A percentile compares a stretch with the other conserved stretches of the same genome.
phyloP scores from a whole-genome alignment of 2,888 invertebrate species.

The Crocallis elinguaria region DNA sequence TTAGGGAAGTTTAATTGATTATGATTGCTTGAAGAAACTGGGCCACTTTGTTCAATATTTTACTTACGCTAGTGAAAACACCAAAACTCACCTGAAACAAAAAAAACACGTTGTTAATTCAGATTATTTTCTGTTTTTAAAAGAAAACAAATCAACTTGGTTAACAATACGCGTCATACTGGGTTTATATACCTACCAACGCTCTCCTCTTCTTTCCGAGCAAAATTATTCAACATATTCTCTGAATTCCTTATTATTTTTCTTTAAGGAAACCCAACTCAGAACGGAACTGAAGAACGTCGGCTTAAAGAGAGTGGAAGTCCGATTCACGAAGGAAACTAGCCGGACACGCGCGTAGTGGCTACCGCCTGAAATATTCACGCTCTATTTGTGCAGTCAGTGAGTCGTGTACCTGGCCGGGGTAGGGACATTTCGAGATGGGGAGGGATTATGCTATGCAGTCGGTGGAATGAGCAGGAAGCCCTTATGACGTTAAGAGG shows the following conservation, averaged over 20 bases:
- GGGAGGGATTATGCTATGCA: not conserved
- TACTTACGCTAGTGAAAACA: too few relatives aligned
- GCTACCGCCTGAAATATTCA: constrained; percentile 10
- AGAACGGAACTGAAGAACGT: constrained; percentile 9
- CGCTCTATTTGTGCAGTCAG: constrained; percentile 16
- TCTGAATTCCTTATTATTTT: not conserved
- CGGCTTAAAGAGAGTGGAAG: constrained; percentile 17
- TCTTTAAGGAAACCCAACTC: not conserved
- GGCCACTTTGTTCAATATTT: too few relatives aligned
- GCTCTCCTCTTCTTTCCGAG: not conserved
- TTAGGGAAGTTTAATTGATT: too few relatives aligned
- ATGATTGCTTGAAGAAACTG: too few relatives aligned
- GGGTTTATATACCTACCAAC: too few relatives aligned
- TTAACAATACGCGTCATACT: too few relatives aligned
- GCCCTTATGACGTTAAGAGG: not conserved
- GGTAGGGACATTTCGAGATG: not conserved
- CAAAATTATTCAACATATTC: not conserved
- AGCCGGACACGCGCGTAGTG: not conserved
- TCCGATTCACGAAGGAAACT: constrained; percentile 14
- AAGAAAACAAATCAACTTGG: too few relatives aligned
- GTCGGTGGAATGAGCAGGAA: not conserved
- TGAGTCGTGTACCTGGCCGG: not conserved
- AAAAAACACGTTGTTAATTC: too few relatives aligned
- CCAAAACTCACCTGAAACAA: too few relatives aligned
- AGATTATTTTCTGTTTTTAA: too few relatives aligned